These are phyloP conservation scores for Dicerorhinus sumatrensis DNA, from an alignment of 2,113 vertebrate genomes.

Conservation along the genomic window DNA sequence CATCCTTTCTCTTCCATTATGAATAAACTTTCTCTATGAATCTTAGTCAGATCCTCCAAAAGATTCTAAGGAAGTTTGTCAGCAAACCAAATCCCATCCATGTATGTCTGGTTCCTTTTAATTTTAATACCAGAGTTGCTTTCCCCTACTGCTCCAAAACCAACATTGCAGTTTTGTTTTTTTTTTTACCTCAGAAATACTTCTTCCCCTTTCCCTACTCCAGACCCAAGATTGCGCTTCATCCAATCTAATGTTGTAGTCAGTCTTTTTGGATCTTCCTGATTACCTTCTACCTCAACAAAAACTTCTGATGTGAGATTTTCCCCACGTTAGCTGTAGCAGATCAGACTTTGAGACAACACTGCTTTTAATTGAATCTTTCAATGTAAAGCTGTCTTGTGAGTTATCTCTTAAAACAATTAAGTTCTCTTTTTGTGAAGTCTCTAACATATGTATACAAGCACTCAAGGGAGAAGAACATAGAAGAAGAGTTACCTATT, in stretches of 20 bases:
- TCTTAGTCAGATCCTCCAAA: slow-evolving; percentile 1
- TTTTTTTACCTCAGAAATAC: slow-evolving; percentile 48
- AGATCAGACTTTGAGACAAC: slow-evolving; percentile 46
- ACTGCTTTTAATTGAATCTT: slow-evolving; percentile 42
- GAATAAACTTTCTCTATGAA: slow-evolving; percentile 51
- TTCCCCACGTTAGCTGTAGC: neutral
- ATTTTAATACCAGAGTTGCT: slow-evolving; percentile 55
- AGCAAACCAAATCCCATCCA: slow-evolving; percentile 55
- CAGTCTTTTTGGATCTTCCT: neutral
- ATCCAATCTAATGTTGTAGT: neutral
- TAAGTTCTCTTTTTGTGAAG: slow-evolving; percentile 43
- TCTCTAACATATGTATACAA: neutral
- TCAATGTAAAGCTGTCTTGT: neutral
- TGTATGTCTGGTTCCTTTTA: slow-evolving; percentile 33
- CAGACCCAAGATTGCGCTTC: neutral
- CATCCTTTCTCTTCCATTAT: slow-evolving; percentile 46
- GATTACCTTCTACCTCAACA: slow-evolving; percentile 33
- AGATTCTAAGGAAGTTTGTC: slow-evolving; percentile 56
- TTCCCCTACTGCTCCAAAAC: slow-evolving; percentile 27
- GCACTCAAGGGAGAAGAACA: slow-evolving; percentile 17
- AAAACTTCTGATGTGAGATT: slow-evolving; percentile 27
- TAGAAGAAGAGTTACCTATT: slow-evolving; percentile 47
- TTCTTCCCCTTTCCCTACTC: slow-evolving; percentile 21
- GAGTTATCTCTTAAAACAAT: slow-evolving; percentile 53
- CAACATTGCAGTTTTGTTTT: slow-evolving; percentile 49